Base-by-base conservation (phyloP, 2,113 vertebrate species). In the Neotragus pygmaeus region DNA sequence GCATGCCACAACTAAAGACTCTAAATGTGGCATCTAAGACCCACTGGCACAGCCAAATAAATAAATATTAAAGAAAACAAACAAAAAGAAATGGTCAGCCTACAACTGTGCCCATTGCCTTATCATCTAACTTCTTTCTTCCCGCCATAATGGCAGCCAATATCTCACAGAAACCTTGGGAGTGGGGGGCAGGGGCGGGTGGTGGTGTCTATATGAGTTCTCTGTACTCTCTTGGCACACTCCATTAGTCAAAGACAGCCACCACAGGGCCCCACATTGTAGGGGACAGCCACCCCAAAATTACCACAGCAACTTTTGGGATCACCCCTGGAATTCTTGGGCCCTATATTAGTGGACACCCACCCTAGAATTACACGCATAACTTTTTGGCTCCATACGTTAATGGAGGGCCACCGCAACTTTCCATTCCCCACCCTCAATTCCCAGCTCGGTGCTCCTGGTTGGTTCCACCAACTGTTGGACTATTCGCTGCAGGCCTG, bases 361-460 rank as follows among this genome's bases (percentile, higher is more conserved):
- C 51, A 36, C 21, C 33, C 21, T 25, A 25, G n/a, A 14, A 9
- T 82, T 25, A 55, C 80, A 27, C 21, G 3, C 51, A 2, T 55
- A 55, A 36, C 51, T 39, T 82, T 25, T 14, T 8, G 80, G 12
- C 51, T 36, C 49, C 80, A 27, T 8, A 55, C 6, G 1, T 36
- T 15, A 39, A 23, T 1, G 1, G 51, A 82, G 7, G 2, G 13
- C 80, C 4, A 0, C 51, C 0, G 1, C 80, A 82, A 16, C 13
- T 55, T 27, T 39, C 33, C 80, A 39, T 82, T 36, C 13, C n/a
- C 49, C 13, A 14, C 21, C 33, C 51, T 55, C 51, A 27, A 3
- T 25, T 36, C 49, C 78, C 49, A 23, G 19, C 17, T 53, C 6
- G 0, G 6, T 14, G 36, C 12, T 82, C 80, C 49, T 1, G 3